Conservation (phyloP, 1,140 invertebrate species). For the Heliconius himera region DNA sequence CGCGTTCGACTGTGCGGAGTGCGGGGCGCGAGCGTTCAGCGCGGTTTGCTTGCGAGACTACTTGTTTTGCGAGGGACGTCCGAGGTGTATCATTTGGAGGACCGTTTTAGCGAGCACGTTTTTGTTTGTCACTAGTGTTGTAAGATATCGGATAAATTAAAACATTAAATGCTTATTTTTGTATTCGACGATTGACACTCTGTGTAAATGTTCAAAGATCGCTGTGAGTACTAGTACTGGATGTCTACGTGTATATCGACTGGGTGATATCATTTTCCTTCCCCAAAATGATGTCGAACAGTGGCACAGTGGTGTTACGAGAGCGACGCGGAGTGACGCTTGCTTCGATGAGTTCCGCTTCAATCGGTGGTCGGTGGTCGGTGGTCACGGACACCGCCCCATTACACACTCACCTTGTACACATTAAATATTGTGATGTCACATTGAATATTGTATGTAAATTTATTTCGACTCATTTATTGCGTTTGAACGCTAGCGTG, state of each 20-base stretch:
- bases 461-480: conserved; percentile 57
- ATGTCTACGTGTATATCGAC: conserved; percentile 50
- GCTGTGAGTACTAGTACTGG: conserved; percentile 40
- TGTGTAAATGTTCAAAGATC: conserved; percentile 68
- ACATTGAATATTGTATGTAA: conserved; percentile 41
- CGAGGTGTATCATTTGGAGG: conserved; percentile 57
- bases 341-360: conserved; percentile 61
- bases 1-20: conserved; percentile 62
- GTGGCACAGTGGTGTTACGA: conserved; percentile 47
- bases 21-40: conserved; percentile 61
- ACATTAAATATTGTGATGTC: conserved; percentile 28
- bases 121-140: conserved; percentile 74
- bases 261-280: conserved; percentile 74
- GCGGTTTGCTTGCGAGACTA: conserved; percentile 74
- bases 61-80: conserved; percentile 73
- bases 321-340: conserved; percentile 56
- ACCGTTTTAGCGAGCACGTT: conserved; percentile 70
- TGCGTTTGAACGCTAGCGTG: conserved; percentile 66
- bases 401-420: conserved; percentile 39
- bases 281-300: conserved; percentile 74
- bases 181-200: conserved; percentile 76
- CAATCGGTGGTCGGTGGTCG: conserved; percentile 41
- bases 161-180: conserved; percentile 81
- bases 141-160: conserved; percentile 76
- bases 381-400: conserved; percentile 57